Conservation (phyloP, 2,113 vertebrate species). For the Chloropsis cyanopogon region DNA sequence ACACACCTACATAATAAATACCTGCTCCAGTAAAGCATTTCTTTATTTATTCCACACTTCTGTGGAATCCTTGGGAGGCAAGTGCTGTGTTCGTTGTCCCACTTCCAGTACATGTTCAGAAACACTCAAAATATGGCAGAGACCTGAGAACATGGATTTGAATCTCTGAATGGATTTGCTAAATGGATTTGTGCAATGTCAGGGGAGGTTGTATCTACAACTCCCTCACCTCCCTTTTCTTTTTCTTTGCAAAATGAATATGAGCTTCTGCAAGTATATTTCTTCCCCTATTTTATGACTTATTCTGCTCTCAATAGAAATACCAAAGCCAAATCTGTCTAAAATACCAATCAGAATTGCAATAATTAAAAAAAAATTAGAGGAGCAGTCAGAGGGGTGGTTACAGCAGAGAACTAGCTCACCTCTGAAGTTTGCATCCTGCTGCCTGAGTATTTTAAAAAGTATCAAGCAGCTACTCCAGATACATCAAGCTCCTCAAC, state of each 20-base stretch:
- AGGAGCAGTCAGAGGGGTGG: background rate
- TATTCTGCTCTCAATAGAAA: background rate
- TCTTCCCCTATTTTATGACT: background rate
- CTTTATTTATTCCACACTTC: background rate
- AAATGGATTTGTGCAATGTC: background rate
- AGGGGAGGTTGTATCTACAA: background rate
- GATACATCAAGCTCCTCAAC: background rate
- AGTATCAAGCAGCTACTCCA: background rate
- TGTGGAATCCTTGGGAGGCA: background rate
- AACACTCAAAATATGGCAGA: background rate
- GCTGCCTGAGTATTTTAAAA: background rate
- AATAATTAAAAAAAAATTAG: background rate
- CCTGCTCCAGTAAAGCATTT: background rate
- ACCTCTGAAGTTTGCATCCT: background rate
- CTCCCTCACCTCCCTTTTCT: accelerated
- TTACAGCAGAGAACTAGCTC: background rate
- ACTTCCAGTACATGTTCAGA: background rate
- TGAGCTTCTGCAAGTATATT: background rate
- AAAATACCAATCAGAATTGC: background rate
- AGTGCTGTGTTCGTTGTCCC: background rate
- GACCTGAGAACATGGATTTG: background rate
- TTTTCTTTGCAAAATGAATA: background rate
- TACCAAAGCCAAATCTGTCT: background rate
- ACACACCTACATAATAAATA: background rate
- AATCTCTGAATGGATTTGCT: background rate